These are phyloP conservation scores for Mallateleia sp. DNA, from an alignment of 2,888 invertebrate species.

Conservation along the genomic window DNA sequence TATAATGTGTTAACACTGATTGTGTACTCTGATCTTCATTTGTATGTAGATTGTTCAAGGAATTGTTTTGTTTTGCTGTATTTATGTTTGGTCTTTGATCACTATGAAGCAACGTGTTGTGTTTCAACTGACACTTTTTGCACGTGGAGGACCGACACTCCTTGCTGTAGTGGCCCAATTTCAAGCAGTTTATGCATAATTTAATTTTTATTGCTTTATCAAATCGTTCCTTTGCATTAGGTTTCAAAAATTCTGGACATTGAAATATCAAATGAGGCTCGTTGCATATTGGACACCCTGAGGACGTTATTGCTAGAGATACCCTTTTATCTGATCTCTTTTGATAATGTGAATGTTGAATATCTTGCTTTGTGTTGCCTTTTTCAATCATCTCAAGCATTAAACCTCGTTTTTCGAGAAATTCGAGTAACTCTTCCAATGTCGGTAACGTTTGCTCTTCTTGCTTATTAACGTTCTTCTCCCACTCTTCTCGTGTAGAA, in stretches of 20 bases:
- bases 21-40: background rate
- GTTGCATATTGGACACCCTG: background rate
- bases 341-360: background rate
- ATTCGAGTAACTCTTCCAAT: conserved; percentile 4
- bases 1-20: no score
- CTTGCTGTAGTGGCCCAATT: background rate
- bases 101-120: conserved; percentile 21
- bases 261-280: background rate
- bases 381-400: conserved; percentile 17
- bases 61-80: background rate
- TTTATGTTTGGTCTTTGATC: background rate
- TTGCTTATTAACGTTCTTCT: conserved; percentile 2
- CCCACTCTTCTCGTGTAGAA: conserved; percentile 29
- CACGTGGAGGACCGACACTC: conserved; percentile 2
- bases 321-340: background rate
- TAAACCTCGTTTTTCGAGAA: conserved; percentile 4
- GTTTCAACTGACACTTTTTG: conserved; percentile 19
- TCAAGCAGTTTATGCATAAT: conserved; percentile 8
- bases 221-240: background rate
- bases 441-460: background rate
- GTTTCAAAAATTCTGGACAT: conserved; percentile 6
- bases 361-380: background rate
- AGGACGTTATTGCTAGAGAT: background rate
- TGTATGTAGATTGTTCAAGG: background rate
- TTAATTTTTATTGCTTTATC: background rate